phyloP scores from a whole-genome alignment of 2,888 invertebrate species.

The Invenusta paracnida region DNA sequence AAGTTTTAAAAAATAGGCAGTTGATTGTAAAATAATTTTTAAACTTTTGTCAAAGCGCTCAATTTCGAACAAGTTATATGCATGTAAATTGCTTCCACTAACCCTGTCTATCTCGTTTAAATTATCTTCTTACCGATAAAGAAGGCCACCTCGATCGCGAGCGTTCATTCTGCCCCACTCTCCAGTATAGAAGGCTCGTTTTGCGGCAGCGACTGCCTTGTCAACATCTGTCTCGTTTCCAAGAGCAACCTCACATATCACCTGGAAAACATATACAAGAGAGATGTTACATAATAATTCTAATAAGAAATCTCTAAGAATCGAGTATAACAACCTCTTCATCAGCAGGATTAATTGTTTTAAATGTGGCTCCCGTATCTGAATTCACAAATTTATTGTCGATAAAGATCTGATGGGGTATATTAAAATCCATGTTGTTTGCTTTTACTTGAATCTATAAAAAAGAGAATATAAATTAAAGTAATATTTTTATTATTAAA shows the following conservation, averaged over 20 bases:
- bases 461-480: not conserved
- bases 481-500: not conserved
- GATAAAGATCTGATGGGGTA: conserved; percentile 85
- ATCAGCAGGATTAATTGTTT: conserved; percentile 75
- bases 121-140: conserved; percentile 71
- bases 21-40: too few species aligned
- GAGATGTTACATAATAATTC: not conserved
- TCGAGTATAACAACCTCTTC: conserved; percentile 70
- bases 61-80: too few species aligned
- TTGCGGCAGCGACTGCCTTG: conserved; percentile 78
- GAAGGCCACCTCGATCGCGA: conserved; percentile 76
- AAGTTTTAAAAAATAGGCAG: too few species aligned
- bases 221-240: conserved; percentile 78
- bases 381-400: conserved; percentile 79
- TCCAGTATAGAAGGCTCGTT: conserved; percentile 77
- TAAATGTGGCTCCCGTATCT: conserved; percentile 66
- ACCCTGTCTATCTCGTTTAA: too few species aligned
- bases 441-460: conserved; percentile 67
- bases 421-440: conserved; percentile 77
- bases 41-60: too few species aligned
- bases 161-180: conserved; percentile 92
- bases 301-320: too few species aligned
- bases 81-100: too few species aligned
- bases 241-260: conserved; percentile 65
- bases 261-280: conserved; percentile 47